Conservation (phyloP, 2,888 invertebrate species). For the Drosophila leonis region DNA sequence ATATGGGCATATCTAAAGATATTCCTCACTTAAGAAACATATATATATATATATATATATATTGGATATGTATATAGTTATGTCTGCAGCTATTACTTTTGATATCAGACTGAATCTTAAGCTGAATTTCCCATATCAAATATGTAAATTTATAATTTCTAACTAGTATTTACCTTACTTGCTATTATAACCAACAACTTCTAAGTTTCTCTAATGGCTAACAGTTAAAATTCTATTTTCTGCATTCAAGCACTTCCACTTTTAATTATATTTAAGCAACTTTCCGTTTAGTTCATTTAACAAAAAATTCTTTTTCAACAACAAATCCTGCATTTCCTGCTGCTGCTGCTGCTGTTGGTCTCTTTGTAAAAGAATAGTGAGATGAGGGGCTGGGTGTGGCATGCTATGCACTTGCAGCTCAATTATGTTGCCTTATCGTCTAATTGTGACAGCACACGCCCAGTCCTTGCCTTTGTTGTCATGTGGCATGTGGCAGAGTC, state of each 20-base stretch:
- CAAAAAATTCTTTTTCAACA: background rate
- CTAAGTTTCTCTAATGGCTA: background rate
- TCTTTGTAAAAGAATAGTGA: too few relatives aligned
- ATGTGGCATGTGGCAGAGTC: slow-evolving; percentile 46
- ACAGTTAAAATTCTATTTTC: background rate
- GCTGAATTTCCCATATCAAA: too few relatives aligned
- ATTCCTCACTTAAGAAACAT: background rate
- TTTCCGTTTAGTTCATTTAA: slow-evolving; percentile 4
- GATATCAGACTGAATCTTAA: background rate
- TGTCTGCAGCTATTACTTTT: background rate
- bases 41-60: background rate
- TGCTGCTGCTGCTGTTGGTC: slow-evolving; percentile 15
- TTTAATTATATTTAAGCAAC: slow-evolving; percentile 8
- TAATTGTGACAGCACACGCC: slow-evolving; percentile 64
- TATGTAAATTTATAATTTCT: background rate
- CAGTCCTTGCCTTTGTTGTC: slow-evolving; percentile 33
- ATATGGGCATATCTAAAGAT: background rate
- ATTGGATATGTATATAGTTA: background rate
- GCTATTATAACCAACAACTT: background rate
- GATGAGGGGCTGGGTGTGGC: background rate
- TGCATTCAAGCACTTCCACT: slow-evolving; percentile 10
- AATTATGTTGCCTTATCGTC: slow-evolving; percentile 68
- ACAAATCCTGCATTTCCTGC: slow-evolving; percentile 60
- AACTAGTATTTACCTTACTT: background rate
- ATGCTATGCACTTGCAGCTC: slow-evolving; percentile 18